Conservation (phyloP, 2,797 vertebrate species). For the Gouania willdenowi region DNA sequence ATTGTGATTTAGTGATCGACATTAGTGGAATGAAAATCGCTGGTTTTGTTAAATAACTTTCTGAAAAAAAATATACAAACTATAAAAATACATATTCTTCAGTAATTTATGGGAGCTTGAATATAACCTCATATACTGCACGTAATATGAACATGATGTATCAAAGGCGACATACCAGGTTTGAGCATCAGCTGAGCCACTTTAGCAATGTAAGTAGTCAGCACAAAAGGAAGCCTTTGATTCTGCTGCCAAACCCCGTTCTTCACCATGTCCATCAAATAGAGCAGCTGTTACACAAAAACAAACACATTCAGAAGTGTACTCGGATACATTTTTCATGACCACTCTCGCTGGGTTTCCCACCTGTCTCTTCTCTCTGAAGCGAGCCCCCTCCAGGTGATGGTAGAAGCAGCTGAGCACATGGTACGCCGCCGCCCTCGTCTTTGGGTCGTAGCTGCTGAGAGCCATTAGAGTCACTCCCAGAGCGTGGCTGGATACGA, state of each 20-base stretch:
- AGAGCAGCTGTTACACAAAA: constrained; percentile 78
- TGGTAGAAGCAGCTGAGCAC: constrained; percentile 84
- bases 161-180: constrained; percentile 77
- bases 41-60: no score
- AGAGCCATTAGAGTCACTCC: constrained; percentile 82
- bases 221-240: constrained; percentile 80
- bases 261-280: constrained; percentile 86
- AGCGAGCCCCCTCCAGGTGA: constrained; percentile 85
- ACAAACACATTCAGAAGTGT: neutral
- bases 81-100: neutral
- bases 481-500: constrained; percentile 85
- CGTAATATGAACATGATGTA: no score
- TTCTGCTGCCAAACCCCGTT: constrained; percentile 84
- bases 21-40: neutral
- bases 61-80: neutral
- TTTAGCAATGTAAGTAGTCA: constrained; percentile 81
- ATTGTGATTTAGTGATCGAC: no score
- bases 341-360: neutral
- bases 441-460: constrained; percentile 87
- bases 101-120: neutral
- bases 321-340: no score
- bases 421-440: constrained; percentile 83
- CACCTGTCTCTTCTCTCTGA: constrained; percentile 89
- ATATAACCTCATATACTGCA: no score
- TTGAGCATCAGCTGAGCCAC: constrained; percentile 86